Percentiles rank a stretch among this genome's conserved stretches.
Evolutionary conservation across 2,113 vertebrate species (phyloP).

Genomic region (Oncorhynchus mykiss): DNA sequence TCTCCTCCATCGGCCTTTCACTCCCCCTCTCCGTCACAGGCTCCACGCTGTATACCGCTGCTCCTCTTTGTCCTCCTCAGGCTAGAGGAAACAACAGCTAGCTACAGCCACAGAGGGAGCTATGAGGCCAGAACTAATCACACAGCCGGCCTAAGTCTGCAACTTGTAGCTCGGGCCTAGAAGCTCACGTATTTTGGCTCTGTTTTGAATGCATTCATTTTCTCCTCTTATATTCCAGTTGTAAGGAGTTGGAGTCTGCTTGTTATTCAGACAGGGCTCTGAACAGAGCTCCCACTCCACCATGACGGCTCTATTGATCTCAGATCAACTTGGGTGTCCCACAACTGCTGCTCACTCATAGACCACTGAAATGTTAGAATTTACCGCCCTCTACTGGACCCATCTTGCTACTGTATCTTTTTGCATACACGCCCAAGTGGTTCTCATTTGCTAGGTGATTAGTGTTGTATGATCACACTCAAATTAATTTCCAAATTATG

Average conservation of each 20-base stretch:
- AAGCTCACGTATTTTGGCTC: background rate
- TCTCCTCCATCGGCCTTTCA: background rate
- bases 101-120: background rate
- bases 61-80: slow-evolving; percentile 52
- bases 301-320: slow-evolving; percentile 71
- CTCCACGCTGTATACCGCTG: slow-evolving; percentile 25
- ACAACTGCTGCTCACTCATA: slow-evolving; percentile 37
- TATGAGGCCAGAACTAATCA: background rate
- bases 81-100: slow-evolving; percentile 31
- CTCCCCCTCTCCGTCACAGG: slow-evolving; percentile 12
- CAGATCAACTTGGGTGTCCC: slow-evolving; percentile 56
- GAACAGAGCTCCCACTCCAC: slow-evolving; percentile 37
- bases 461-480: background rate
- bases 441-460: background rate
- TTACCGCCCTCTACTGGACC: slow-evolving; percentile 58
- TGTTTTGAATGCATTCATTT: slow-evolving; percentile 21
- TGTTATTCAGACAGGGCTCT: slow-evolving; percentile 20
- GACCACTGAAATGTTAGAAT: slow-evolving; percentile 5
- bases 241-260: background rate
- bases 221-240: background rate
- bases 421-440: background rate
- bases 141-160: background rate
- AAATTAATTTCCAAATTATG: background rate
- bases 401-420: slow-evolving; percentile 25
- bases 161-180: background rate